Conservation (phyloP, 2,113 vertebrate genomes). For the Euleptes europaea region DNA sequence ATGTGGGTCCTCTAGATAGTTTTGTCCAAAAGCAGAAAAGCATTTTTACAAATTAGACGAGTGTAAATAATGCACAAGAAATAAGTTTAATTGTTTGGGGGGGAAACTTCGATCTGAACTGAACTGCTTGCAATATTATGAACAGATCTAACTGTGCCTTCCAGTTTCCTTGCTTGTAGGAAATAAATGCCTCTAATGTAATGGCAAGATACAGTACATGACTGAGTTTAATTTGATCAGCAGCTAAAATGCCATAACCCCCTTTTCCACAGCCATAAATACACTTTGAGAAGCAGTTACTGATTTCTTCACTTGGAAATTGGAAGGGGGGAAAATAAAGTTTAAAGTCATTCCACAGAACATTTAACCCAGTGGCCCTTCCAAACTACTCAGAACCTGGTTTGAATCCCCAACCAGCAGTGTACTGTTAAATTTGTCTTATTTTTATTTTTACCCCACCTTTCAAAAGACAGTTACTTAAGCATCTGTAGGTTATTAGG, state of each 20-base stretch:
- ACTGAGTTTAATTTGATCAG: not conserved
- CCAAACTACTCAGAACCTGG: not conserved
- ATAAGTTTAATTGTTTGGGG: not conserved
- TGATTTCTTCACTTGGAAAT: not conserved
- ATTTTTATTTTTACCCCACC: too few relatives aligned
- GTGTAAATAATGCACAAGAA: not conserved
- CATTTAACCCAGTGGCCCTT: not conserved
- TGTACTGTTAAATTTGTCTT: not conserved
- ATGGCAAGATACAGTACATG: not conserved
- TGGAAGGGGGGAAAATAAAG: not conserved
- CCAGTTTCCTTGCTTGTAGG: not conserved
- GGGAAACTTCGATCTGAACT: not conserved
- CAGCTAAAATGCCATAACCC: not conserved
- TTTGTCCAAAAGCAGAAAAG: not conserved
- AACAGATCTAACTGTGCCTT: not conserved
- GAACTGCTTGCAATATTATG: not conserved
- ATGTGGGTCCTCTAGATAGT: not conserved
- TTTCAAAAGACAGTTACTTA: too few relatives aligned
- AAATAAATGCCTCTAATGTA: not conserved
- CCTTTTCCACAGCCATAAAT: not conserved
- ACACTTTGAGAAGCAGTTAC: not conserved
- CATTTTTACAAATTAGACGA: not conserved
- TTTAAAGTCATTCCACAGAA: not conserved
- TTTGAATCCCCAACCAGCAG: not conserved
- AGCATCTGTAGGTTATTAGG: too few relatives aligned